These are phyloP conservation scores for Schizotus pectinicornis DNA, from an alignment of 2,888 invertebrate species.

Conservation along the genomic window DNA sequence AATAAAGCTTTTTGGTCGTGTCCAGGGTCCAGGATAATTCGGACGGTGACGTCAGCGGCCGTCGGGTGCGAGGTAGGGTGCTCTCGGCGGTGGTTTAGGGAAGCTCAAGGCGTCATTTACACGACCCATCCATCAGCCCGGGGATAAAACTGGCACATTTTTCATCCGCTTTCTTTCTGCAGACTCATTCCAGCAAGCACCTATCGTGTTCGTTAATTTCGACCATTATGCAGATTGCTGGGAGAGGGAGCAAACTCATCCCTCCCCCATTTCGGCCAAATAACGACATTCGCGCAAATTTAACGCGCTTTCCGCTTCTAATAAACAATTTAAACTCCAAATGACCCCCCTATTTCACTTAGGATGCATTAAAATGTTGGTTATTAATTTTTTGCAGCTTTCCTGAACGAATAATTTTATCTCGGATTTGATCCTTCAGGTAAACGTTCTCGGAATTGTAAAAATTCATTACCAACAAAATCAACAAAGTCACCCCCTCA, in stretches of 20 bases:
- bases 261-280: background rate
- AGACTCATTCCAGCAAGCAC: conserved; percentile 33
- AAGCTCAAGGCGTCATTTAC: conserved; percentile 49
- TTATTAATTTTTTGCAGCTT: too few species aligned
- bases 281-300: background rate
- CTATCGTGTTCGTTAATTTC: conserved; percentile 32
- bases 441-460: too few species aligned
- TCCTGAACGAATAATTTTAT: too few species aligned
- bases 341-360: conserved; percentile 1
- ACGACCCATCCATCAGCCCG: conserved; percentile 46
- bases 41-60: conserved; percentile 37
- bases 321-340: background rate
- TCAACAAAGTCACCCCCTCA: background rate
- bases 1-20: conserved; percentile 35
- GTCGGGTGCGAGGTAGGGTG: conserved; percentile 26
- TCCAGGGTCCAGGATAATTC: conserved; percentile 33
- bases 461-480: too few species aligned
- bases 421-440: too few species aligned
- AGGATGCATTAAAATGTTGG: background rate
- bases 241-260: conserved; percentile 19
- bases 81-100: conserved; percentile 34
- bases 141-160: conserved; percentile 45
- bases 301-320: background rate
- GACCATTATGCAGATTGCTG: conserved; percentile 42
- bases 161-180: conserved; percentile 39